phyloP scores from a whole-genome alignment of 2,888 invertebrate species.

The Torymus aiolomorphi region DNA sequence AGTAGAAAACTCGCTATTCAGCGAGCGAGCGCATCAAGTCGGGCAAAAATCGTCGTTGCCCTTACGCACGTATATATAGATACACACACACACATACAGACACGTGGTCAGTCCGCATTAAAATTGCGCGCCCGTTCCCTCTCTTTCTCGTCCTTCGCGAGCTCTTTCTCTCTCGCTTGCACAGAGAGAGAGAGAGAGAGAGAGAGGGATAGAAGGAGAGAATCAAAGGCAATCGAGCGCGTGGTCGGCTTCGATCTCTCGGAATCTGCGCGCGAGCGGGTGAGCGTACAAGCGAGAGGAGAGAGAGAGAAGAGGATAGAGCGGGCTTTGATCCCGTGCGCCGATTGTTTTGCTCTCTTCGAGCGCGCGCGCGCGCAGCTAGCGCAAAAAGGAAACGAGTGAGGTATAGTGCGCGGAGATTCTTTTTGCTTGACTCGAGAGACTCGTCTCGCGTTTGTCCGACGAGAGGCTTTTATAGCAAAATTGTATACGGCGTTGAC shows the following conservation, averaged over 20 bases:
- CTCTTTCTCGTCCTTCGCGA: slow-evolving; percentile 17
- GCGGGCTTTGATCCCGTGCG: slow-evolving; percentile 33
- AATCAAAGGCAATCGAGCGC: slow-evolving; percentile 50
- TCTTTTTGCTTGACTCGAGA: neutral
- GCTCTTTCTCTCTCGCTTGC: slow-evolving; percentile 5
- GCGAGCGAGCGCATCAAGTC: slow-evolving; percentile 12
- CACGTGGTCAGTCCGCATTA: slow-evolving; percentile 42
- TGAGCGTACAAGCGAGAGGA: slow-evolving; percentile 16
- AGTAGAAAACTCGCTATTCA: slow-evolving; percentile 29
- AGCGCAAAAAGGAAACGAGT: neutral
- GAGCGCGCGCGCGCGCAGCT: slow-evolving; percentile 8
- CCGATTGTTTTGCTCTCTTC: slow-evolving; percentile 25
- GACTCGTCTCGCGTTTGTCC: neutral
- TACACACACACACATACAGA: neutral
- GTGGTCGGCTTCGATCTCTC: slow-evolving; percentile 49
- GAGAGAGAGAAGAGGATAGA: slow-evolving; percentile 18
- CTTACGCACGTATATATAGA: neutral
- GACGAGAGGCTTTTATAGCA: neutral
- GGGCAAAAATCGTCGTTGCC: neutral
- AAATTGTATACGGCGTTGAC: neutral
- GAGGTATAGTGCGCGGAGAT: neutral
- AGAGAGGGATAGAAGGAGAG: slow-evolving; percentile 17
- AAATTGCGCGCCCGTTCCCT: slow-evolving; percentile 8
- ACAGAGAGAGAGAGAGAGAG: neutral
- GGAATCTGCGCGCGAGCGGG: slow-evolving; percentile 38